A percentile compares a stretch with the other conserved stretches of the same genome.
These are phyloP conservation scores for Battus philenor DNA, from an alignment of 1,140 invertebrate genomes.

Conservation along the genomic window DNA sequence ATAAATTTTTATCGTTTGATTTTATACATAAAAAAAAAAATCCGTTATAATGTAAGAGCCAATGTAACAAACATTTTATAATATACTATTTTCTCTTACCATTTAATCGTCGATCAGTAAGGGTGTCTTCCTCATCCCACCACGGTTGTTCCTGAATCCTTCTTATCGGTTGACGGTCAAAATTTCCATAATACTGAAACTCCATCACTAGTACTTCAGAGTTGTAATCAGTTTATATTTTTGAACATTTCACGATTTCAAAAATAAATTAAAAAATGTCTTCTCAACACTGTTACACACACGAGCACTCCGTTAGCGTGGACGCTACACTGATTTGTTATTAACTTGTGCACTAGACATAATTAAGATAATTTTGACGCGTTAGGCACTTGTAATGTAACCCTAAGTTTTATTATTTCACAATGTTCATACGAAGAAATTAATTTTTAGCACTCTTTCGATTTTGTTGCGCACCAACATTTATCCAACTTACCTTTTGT, in stretches of 20 bases:
- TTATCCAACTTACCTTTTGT: conserved; percentile 10
- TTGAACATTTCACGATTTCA: conserved; percentile 13
- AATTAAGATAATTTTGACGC: conserved; percentile 53
- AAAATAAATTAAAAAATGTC: conserved; percentile 8
- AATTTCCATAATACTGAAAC: conserved; percentile 63
- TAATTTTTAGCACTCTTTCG: too few species aligned
- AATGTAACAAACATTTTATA: conserved; percentile 6
- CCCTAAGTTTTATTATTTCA: conserved; percentile 9
- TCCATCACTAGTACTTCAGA: conserved; percentile 38
- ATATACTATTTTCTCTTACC: conserved; percentile 35
- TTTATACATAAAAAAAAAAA: too few species aligned
- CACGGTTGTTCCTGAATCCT: conserved; percentile 53
- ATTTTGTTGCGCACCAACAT: too few species aligned
- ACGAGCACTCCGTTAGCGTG: conserved; percentile 38
- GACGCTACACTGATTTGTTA: conserved; percentile 56
- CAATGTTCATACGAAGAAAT: neutral
- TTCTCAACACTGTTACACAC: conserved; percentile 28
- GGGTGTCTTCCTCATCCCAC: conserved; percentile 68
- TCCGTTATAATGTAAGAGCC: too few species aligned
- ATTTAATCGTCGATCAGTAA: conserved; percentile 56
- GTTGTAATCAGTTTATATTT: neutral
- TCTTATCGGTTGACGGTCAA: conserved; percentile 37
- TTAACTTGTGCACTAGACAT: conserved; percentile 44
- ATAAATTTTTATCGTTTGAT: too few species aligned
- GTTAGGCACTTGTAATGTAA: conserved; percentile 29